phyloP scores from a whole-genome alignment of 53 echinoderm and acorn worm genomes.

The Paracentrotus lividus region DNA sequence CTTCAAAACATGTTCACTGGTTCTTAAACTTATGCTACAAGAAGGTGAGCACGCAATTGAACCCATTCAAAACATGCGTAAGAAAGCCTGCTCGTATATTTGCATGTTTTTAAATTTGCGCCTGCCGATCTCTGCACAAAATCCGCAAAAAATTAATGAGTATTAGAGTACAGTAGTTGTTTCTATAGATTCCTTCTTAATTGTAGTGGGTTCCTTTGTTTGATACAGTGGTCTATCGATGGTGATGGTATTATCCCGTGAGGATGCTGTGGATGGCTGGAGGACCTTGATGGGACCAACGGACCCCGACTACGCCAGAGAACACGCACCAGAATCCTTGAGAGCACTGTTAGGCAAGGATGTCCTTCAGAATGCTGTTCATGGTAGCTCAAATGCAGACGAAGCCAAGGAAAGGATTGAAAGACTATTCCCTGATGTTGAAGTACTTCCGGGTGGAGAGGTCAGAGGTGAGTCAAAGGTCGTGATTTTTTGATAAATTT shows the following conservation, averaged over 20 bases:
- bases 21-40: too few species aligned
- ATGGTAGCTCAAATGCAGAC: constrained; percentile 85
- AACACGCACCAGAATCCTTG: constrained; percentile 94
- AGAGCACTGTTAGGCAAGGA: constrained; percentile 95
- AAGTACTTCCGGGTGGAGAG: constrained; percentile 78
- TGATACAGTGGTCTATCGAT: constrained; percentile 90
- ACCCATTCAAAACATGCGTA: too few species aligned
- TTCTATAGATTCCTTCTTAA: too few species aligned
- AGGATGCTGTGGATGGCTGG: constrained; percentile 90
- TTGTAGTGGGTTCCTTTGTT: too few species aligned
- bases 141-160: too few species aligned
- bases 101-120: too few species aligned
- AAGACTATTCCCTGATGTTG: constrained; percentile 87
- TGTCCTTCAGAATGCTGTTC: constrained; percentile 90
- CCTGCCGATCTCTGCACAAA: too few species aligned
- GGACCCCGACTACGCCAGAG: constrained; percentile 91
- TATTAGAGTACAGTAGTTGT: too few species aligned
- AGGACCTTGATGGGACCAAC: constrained; percentile 95
- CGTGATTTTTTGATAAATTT: not conserved
- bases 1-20: too few species aligned
- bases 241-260: constrained; percentile 91
- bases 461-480: constrained; percentile 76
- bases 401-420: constrained; percentile 82
- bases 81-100: too few species aligned
- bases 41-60: too few species aligned